Percentiles rank a stretch among this genome's conserved stretches.
phyloP scores from a whole-genome alignment of 92 coral and sea anemone genomes.

The Diadumene lineata region DNA sequence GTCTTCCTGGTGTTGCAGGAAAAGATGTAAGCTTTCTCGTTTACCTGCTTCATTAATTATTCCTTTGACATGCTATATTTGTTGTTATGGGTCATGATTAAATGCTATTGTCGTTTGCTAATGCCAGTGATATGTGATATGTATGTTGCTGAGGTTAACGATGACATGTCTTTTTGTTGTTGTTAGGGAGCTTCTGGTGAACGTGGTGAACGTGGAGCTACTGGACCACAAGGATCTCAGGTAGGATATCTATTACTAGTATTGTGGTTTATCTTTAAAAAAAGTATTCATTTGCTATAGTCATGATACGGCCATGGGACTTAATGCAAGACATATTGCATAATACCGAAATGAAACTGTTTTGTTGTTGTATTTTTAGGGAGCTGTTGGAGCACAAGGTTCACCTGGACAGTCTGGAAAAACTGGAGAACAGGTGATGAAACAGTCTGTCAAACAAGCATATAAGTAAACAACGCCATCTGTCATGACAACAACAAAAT shows the following conservation, averaged over 20 bases:
- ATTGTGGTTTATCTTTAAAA: background rate
- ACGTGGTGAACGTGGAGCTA: slow-evolving; percentile 51
- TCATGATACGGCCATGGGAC: no score
- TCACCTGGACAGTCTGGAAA: slow-evolving; percentile 49
- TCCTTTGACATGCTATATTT: background rate
- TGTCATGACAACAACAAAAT: no score
- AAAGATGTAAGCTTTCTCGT: slow-evolving; percentile 13
- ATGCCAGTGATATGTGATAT: no score
- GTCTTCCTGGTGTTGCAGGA: slow-evolving; percentile 44
- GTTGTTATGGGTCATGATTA: no score
- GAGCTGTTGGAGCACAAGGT: slow-evolving; percentile 55
- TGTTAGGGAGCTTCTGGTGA: slow-evolving; percentile 54
- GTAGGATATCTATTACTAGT: slow-evolving; percentile 9
- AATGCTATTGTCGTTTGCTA: no score
- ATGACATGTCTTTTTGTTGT: no score
- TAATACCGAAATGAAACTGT: background rate
- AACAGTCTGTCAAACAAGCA: no score
- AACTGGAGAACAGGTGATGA: slow-evolving; percentile 58
- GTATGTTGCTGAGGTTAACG: no score
- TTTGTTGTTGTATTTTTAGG: slow-evolving; percentile 13
- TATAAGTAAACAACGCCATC: no score
- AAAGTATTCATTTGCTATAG: no score
- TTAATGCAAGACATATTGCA: background rate
- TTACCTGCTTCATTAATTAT: background rate
- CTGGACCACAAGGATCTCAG: slow-evolving; percentile 54